phyloP scores from a whole-genome alignment of 2,797 vertebrate species.

The Cirrhinus mrigala region DNA sequence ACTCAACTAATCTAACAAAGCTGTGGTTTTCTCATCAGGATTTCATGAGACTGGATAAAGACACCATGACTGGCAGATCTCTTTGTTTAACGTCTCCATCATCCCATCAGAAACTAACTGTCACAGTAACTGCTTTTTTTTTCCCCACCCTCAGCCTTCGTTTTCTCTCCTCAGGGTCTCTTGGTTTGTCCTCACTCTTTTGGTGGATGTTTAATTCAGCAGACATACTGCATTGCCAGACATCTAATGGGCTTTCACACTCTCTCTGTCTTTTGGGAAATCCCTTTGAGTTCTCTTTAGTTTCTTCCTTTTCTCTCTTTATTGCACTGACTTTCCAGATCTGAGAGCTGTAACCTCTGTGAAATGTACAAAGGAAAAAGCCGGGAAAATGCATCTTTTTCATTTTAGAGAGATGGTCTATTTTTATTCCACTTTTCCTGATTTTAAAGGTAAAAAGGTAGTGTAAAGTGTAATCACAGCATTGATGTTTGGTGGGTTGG shows the following conservation, averaged over 20 bases:
- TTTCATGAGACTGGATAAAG: conserved; percentile 56
- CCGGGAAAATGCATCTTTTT: neutral
- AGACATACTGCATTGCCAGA: conserved; percentile 21
- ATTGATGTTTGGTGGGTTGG: neutral
- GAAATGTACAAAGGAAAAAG: conserved; percentile 16
- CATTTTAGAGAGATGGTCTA: neutral
- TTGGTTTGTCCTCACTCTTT: conserved; percentile 32
- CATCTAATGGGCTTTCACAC: conserved; percentile 47
- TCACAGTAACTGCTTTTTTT: conserved; percentile 51
- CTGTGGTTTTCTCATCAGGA: conserved; percentile 59
- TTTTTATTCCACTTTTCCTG: neutral
- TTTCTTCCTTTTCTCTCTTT: neutral
- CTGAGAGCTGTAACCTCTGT: conserved; percentile 15
- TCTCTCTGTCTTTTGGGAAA: neutral
- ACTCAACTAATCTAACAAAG: conserved; percentile 17
- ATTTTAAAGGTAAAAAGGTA: conserved; percentile 5
- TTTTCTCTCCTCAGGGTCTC: conserved; percentile 7
- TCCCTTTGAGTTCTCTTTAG: neutral
- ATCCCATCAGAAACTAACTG: conserved; percentile 38
- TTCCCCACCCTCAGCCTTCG: conserved; percentile 6
- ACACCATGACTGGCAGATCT: conserved; percentile 57
- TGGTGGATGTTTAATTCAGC: conserved; percentile 35
- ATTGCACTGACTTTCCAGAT: neutral
- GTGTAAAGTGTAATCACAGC: neutral
- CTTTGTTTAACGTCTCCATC: conserved; percentile 64